Evolutionary conservation across 2,797 vertebrate species (phyloP), one percentile per base, ranked within the genome.

Genomic region (Pseudochaenichthys georgianus): DNA sequence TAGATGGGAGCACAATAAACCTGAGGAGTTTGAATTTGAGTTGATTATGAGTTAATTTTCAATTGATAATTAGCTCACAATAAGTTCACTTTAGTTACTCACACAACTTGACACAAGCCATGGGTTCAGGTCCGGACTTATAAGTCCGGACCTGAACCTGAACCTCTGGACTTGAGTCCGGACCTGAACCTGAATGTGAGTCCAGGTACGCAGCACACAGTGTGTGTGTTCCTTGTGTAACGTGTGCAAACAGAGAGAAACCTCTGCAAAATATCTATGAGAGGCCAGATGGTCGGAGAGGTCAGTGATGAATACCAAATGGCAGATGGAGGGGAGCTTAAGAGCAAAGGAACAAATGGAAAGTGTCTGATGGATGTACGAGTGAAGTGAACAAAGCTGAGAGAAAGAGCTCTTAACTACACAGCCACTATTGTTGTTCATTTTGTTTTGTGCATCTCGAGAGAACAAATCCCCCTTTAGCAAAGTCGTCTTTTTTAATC

Each of bases 271-370:
- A 47, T 8, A 76, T 38, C 50, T 9, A 13, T 46, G 42, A 70
- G 68, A 5, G 46, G 9, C n/a, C 53, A 45, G 81, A 65, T 2
- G 55, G 46, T 13, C 64, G 73, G 66, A 10, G 3, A 69, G 64
- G 72, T 68, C 63, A 61, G 62, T 4, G 69, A 70, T 82, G 87
- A 90, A 84, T 70, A 75, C 34, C 41, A 69, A 77, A 87, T 55
- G 31, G 65, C 47, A 50, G 59, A 6, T 66, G 11, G 45, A 87
- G 84, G 57, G 59, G 43, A 65, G 74, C 50, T 12, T 19, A 64
- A 70, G 61, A 21, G 5, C 17, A 68, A 0, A 13, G 51, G 63
- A 70, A 67, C 74, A 78, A 87, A 77, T 62, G 48, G 34, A 67
- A 64, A 61, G 58, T 16, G 12, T 64, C 34, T 5, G 9, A 57